A percentile compares a stretch with the other conserved stretches of the same genome.
phyloP scores from a whole-genome alignment of 2,888 invertebrate species.

The Anaspis maculata region DNA sequence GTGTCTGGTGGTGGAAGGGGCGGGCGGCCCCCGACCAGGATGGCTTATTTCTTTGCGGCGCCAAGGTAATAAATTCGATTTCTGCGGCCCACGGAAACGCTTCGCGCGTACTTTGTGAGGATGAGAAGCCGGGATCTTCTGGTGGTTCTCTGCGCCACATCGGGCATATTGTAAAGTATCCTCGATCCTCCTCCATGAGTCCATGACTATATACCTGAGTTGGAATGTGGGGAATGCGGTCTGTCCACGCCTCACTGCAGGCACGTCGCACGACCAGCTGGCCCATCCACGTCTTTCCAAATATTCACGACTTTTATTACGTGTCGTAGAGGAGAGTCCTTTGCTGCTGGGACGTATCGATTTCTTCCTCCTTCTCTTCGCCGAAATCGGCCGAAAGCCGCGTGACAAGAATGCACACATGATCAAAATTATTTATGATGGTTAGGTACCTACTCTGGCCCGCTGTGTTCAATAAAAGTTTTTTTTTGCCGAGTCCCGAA shows the following conservation, averaged over 20 bases:
- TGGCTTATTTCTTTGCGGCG: conserved; percentile 5
- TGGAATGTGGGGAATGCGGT: conserved; percentile 35
- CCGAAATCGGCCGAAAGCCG: no score
- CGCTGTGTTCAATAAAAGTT: no score
- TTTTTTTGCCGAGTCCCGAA: no score
- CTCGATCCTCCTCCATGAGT: no score
- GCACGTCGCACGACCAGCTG: conserved; percentile 12
- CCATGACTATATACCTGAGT: no score
- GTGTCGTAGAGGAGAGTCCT: no score
- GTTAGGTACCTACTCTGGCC: no score
- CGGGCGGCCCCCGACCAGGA: conserved; percentile 9
- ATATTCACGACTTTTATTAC: conserved; percentile 12
- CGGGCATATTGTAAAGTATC: conserved; percentile 24
- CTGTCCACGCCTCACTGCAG: conserved; percentile 28
- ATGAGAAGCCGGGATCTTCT: conserved; percentile 16
- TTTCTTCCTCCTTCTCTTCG: no score
- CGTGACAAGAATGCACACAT: no score
- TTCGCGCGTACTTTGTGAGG: conserved; percentile 11
- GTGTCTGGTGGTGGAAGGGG: no score
- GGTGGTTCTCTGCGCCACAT: conserved; percentile 14
- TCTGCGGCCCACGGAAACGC: conserved; percentile 6
- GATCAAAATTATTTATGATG: no score
- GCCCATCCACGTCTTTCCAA: conserved; percentile 12
- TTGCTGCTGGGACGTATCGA: no score
- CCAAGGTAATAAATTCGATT: conserved; percentile 14